Base-by-base conservation (phyloP, 2,797 vertebrate genomes). In the Pseudochaenichthys georgianus region DNA sequence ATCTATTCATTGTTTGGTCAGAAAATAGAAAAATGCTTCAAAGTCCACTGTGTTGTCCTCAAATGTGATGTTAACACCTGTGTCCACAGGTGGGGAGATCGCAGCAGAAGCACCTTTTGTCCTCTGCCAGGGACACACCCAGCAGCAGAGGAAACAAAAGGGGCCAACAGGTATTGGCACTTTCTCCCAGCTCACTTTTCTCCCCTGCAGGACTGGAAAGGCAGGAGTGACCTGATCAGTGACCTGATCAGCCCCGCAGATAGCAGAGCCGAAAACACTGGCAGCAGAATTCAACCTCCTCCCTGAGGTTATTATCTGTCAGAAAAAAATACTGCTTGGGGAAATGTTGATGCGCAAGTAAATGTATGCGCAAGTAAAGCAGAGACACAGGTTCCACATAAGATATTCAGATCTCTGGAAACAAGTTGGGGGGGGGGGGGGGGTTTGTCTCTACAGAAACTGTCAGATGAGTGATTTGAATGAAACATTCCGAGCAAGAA, bases 211-310 rank as follows among this genome's bases (percentile, higher is more conserved):
- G 75, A 85, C 79, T 58, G 73, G 83, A 89, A 57, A 55, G 55
- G 64, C 86, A 48, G 41, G 80, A 82, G 59, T 1, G 73, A 77
- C 73, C 73, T 34, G 81, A 84, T 70, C 57, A 82, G 62, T 1
- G 73, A 77, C 73, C 73, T 34, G 81, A 84, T 70, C 57, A 28
- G 9, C 12, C 19, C 21, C 3, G 45, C 19, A 54, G 23, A 68
- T 3, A 53, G 15, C 21, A 13, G 47, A n/a, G 17, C 31, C 13
- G 31, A 23, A 34, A 34, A 19, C 43, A 42, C 38, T 9, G 19
- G 21, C 34, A 21, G 9, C 13, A 16, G 51, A 12, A 6, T 48
- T 3, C 9, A 23, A 38, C 4, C 61, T 46, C 6, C 5, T 12
- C 52, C 34, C 38, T 2, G 23, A 23, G 19, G 11, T 2, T 4